Evolutionary conservation across 1,140 invertebrate species (phyloP), one percentile per base, ranked within the genome.

Genomic region (Drosophila simulans): DNA sequence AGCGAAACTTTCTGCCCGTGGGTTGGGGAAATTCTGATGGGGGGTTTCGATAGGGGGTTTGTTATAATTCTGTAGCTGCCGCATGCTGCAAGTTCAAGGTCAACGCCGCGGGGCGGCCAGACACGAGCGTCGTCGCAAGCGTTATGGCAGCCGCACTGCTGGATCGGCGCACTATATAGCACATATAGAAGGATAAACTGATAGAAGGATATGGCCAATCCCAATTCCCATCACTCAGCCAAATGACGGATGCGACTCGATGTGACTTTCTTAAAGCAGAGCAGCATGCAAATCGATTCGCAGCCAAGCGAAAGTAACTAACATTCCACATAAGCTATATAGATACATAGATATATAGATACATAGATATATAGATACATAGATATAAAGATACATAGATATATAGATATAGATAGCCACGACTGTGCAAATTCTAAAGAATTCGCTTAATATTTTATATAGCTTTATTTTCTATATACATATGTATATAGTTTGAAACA

Each of bases 51-150:
- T 17, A 17, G 5, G 39, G n/a, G 27, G 7, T 25, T 31, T 5
- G 27, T 31, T 7, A 31, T 31, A 31, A 31, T 31, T 8, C 27
- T 8, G 48, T 2, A 13, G 20, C 5, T 49, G 48, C 48, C 43
- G 27, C 17, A 53, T 64, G 70, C 51, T 74, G 68, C 74, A 82
- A 82, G 74, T 82, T 82, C 73, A 82, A 82, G 79, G 79, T 51
- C 74, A 59, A 3, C 27, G 48, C 48, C 48, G 48, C 15, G 27
- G 48, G 48, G 48, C 48, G 8, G 25, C 31, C 49, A 52, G 40
- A 39, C 37, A 15, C 20, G 17, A 54, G 58, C 46, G 15, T 54
- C 46, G 25, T 54, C 48, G 37, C 54, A 45, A 71, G 45, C 63
- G 75, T 78, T 78, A 43, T 65, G 17, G 66, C 49, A 22, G 37